A percentile compares a stretch with the other conserved stretches of the same genome.
Evolutionary conservation across 2,113 vertebrate genomes (phyloP).

Genomic region (Barbus barbus): DNA sequence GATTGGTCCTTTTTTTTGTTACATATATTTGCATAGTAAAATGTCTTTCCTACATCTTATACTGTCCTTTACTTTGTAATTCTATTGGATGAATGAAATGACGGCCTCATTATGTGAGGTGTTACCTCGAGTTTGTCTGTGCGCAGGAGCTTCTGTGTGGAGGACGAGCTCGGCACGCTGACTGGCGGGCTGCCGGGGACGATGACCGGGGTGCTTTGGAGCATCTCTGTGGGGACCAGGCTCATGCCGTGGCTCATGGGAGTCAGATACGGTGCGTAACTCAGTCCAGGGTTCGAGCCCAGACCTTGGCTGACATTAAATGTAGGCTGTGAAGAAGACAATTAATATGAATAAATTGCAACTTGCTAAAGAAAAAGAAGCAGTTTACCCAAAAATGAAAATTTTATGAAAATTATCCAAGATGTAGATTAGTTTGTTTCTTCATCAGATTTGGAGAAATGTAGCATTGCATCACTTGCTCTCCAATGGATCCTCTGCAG

Average conservation of each 20-base stretch:
- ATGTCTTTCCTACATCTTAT: too few relatives aligned
- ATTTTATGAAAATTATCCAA: too few relatives aligned
- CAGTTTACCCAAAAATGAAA: too few relatives aligned
- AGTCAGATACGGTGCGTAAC: conserved; percentile 94
- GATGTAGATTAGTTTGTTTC: too few relatives aligned
- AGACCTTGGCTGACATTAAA: conserved; percentile 93
- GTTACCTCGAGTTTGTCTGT: conserved; percentile 98
- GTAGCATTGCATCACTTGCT: background rate
- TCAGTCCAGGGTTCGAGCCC: conserved; percentile 88
- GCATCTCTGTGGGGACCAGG: conserved; percentile 95
- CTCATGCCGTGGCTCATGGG: conserved; percentile 95
- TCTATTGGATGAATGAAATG: background rate
- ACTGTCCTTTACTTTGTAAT: too few relatives aligned
- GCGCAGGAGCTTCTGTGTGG: conserved; percentile 95
- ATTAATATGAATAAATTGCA: background rate
- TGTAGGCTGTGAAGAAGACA: conserved; percentile 80
- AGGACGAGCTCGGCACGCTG: conserved; percentile 83
- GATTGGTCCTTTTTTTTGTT: too few relatives aligned
- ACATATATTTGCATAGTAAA: too few relatives aligned
- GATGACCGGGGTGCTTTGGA: conserved; percentile 86
- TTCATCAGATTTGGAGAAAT: background rate
- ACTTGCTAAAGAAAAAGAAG: too few relatives aligned
- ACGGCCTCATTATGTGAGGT: background rate
- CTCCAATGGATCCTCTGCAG: too few relatives aligned
- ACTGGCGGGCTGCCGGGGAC: conserved; percentile 95